Base-by-base conservation (phyloP, 1,140 invertebrate genomes). In the Habropoda laboriosa region DNA sequence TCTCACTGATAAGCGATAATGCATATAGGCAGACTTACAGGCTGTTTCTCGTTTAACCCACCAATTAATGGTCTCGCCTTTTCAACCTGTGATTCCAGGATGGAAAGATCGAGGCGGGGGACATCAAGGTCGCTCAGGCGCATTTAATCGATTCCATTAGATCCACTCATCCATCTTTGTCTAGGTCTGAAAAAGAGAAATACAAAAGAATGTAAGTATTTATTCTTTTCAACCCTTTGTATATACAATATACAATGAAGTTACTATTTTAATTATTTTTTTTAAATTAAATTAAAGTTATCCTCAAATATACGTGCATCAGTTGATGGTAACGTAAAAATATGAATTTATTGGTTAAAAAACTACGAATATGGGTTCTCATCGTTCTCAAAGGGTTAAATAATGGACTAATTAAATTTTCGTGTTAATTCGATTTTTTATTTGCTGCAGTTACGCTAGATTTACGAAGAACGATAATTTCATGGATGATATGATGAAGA, bases 91-190 rank as follows among this genome's bases (percentile, higher is more conserved):
- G 35, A 64, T 68, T 24, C 12, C 30, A 90, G 90, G 61, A 80
- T 5, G 68, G 70, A 24, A 66, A 85, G 49, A 55, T 73, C 55
- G 60, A 47, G 16, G 42, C 68, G 1, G 32, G 49, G 32, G 66
- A 53, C 38, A 78, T 88, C 55, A 90, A 91, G 55, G 88, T 94
- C 18, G 90, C 92, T 84, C 93, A 93, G 70, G 89, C 91, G 16
- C 94, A 96, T 85, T 90, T 96, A 53, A 63, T 94, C 32, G 92
- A 93, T 16, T 95, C 96, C 6, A 79, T 95, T 2, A 84, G 87
- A 18, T 94, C 94, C 70, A 96, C 95, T 18, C 94, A 94, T 67
- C 96, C 96, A 0, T 96, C 96, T 5, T 93, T 97, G 16, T 94
- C 94, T 4, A 85, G 79, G 12, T 87, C 92, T 12, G 96, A 97